Conservation (phyloP, 1,140 invertebrate genomes). For the Thaumatotibia leucotreta region DNA sequence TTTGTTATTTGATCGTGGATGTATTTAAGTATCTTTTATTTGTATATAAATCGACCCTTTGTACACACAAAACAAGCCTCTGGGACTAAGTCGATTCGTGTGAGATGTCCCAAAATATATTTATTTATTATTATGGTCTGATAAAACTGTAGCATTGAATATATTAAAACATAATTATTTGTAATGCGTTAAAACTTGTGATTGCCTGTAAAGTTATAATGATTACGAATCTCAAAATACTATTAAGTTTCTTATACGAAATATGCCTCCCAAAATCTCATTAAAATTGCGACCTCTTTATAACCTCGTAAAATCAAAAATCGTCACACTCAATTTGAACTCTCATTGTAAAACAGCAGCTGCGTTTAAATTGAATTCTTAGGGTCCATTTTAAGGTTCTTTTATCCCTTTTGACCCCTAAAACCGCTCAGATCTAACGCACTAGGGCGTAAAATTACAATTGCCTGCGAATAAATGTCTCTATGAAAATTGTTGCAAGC, state of each 20-base stretch:
- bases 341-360: neutral
- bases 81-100: no score
- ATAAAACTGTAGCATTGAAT: no score
- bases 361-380: neutral
- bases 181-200: no score
- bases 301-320: neutral
- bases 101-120: no score
- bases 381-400: neutral
- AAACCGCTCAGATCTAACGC: constrained; percentile 16
- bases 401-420: neutral
- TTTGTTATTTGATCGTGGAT: no score
- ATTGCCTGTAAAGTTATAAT: no score
- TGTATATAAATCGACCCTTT: no score
- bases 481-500: neutral
- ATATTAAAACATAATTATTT: no score
- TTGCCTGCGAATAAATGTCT: constrained; percentile 29
- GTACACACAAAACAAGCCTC: no score
- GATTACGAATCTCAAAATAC: no score
- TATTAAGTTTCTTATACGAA: neutral
- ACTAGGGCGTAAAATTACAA: constrained; percentile 60
- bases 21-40: no score
- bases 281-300: neutral
- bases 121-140: no score
- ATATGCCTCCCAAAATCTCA: neutral
- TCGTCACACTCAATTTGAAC: neutral